Evolutionary conservation across 2,888 invertebrate species (phyloP).

Genomic region (Congeria kusceri): DNA sequence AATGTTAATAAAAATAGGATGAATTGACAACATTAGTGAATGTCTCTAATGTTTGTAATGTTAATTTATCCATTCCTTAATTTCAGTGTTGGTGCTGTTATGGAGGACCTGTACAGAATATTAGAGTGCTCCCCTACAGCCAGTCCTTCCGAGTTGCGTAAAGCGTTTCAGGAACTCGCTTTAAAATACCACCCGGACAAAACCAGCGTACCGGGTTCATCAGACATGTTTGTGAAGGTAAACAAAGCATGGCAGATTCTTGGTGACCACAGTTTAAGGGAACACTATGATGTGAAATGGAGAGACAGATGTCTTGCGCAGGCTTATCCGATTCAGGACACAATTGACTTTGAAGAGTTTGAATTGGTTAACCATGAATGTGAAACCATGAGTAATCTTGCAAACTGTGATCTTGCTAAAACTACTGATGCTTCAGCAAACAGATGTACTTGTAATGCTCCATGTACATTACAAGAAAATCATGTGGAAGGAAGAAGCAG

Average conservation of each 20-base stretch:
- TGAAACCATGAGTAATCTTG: not conserved
- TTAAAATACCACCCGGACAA: constrained; percentile 76
- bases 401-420: not conserved
- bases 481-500: too few relatives aligned
- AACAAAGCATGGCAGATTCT: constrained; percentile 80
- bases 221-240: constrained; percentile 69
- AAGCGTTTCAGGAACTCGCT: constrained; percentile 68
- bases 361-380: constrained; percentile 32
- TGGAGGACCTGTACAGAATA: constrained; percentile 73
- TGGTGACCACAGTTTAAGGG: constrained; percentile 67
- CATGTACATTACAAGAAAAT: too few relatives aligned
- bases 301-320: constrained; percentile 74
- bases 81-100: constrained; percentile 12
- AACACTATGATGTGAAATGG: constrained; percentile 78
- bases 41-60: too few relatives aligned
- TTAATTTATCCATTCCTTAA: too few relatives aligned
- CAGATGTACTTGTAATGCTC: not conserved
- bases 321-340: constrained; percentile 80
- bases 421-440: not conserved
- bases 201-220: not conserved
- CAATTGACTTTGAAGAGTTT: constrained; percentile 76
- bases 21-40: too few relatives aligned
- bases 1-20: too few relatives aligned
- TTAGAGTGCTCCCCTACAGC: constrained; percentile 61
- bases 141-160: constrained; percentile 65